Base-by-base conservation (phyloP, 2,888 invertebrate genomes). In the Encarsia formosa region DNA sequence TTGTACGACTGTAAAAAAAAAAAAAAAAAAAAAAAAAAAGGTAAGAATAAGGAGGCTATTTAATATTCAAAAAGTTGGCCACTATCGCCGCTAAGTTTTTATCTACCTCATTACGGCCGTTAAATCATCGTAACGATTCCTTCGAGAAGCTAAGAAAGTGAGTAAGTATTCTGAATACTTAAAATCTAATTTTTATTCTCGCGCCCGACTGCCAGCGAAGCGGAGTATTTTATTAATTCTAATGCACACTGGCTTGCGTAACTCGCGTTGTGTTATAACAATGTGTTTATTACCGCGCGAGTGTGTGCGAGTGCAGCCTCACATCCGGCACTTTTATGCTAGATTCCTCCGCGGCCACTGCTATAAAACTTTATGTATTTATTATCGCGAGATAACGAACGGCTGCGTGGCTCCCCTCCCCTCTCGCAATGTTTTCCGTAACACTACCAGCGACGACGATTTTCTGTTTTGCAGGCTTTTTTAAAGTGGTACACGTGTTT, bases 241-340 rank as follows among this genome's bases (percentile, higher is more conserved):
- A 43, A 35, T 38, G 20, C 41, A 62, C 60, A 20, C 38, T 54
- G 49, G 46, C 57, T 71, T 71, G 66, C 68, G 68, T 67, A 71
- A 71, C 66, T 65, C 65, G 62, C 67, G 71, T 72, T 67, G 68
- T 70, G 66, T 69, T 70, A 68, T 69, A 69, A 70, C 71, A 67
- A 67, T 68, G 61, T 65, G 63, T 62, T 51, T 57, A 59, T 40
- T 18, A 23, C 22, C 16, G 29, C 35, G 32, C 24, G 37, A 34
- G n/a, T 34, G 24, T 58, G 48, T 39, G 20, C 24, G 34, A 37
- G 35, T 13, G 15, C 29, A 42, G 43, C 24, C 34, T 54, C 49
- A 44, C 56, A 55, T 55, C 54, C 54, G 51, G 54, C 48, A 49
- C 49, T 56, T 56, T 56, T 56, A 56, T 46, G 48, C 52, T 52